Percentiles rank a stretch among this genome's conserved stretches.
Conservation (phyloP, 2,113 vertebrate genomes). For the Callospermophilus lateralis region DNA sequence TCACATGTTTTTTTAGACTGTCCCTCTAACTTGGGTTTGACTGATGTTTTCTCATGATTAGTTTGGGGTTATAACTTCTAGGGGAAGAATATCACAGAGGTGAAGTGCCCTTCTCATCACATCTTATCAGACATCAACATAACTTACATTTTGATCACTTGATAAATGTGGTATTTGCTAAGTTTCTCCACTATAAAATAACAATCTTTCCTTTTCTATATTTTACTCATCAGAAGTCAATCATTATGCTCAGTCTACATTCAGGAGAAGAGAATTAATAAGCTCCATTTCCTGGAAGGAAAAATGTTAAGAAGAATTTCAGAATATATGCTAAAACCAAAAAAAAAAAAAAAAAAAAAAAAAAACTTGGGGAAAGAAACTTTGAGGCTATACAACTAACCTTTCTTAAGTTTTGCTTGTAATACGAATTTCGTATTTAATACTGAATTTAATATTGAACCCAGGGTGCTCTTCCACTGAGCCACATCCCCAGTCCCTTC, state of each 20-base stretch:
- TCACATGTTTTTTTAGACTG: background rate
- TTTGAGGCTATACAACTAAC: background rate
- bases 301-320: background rate
- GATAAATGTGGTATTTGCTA: background rate
- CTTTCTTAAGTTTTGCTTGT: background rate
- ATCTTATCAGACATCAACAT: background rate
- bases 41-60: background rate
- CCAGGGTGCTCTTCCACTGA: too few relatives aligned
- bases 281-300: background rate
- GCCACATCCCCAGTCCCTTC: too few relatives aligned
- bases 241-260: background rate
- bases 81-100: background rate
- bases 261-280: slow-evolving; percentile 4
- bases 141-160: background rate
- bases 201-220: background rate
- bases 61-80: background rate
- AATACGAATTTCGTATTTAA: too few relatives aligned
- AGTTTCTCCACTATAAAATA: background rate
- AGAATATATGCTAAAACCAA: background rate
- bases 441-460: too few relatives aligned
- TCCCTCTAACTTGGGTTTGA: background rate
- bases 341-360: background rate
- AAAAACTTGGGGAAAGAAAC: background rate
- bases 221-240: slow-evolving; percentile 26
- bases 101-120: background rate